Evolutionary conservation across 1,140 invertebrate genomes (phyloP).

Genomic region (Tribolium madens): DNA sequence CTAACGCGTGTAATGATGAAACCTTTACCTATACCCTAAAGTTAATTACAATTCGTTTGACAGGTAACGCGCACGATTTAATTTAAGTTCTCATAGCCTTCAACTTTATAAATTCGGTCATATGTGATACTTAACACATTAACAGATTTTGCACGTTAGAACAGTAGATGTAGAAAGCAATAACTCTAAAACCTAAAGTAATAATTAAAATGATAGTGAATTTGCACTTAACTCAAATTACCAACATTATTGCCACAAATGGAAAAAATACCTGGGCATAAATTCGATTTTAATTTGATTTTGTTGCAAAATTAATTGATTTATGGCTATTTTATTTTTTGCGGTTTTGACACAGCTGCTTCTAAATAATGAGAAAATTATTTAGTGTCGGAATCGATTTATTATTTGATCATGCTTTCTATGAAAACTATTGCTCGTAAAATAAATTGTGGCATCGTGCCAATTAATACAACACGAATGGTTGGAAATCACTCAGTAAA

Average conservation of each 20-base stretch:
- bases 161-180: slow-evolving; percentile 10
- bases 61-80: slow-evolving; percentile 43
- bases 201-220: slow-evolving; percentile 19
- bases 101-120: slow-evolving; percentile 56
- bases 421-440: not conserved
- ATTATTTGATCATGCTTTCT: no score
- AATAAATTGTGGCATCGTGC: not conserved
- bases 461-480: not conserved
- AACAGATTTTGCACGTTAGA: slow-evolving; percentile 37
- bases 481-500: not conserved
- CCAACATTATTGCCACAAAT: not conserved
- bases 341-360: not conserved
- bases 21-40: slow-evolving; percentile 53
- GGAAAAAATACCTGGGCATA: not conserved
- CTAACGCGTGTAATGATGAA: slow-evolving; percentile 28
- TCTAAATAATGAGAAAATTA: not conserved
- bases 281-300: not conserved
- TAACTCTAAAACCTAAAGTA: not conserved
- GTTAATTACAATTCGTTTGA: slow-evolving; percentile 52
- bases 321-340: not conserved
- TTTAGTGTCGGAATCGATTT: not conserved
- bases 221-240: not conserved
- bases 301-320: slow-evolving; percentile 13
- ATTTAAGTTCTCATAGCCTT: slow-evolving; percentile 52
- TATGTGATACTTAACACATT: slow-evolving; percentile 47